These are phyloP conservation scores for Scrobipalpa costella DNA, from an alignment of 2,888 invertebrate species.

Conservation along the genomic window DNA sequence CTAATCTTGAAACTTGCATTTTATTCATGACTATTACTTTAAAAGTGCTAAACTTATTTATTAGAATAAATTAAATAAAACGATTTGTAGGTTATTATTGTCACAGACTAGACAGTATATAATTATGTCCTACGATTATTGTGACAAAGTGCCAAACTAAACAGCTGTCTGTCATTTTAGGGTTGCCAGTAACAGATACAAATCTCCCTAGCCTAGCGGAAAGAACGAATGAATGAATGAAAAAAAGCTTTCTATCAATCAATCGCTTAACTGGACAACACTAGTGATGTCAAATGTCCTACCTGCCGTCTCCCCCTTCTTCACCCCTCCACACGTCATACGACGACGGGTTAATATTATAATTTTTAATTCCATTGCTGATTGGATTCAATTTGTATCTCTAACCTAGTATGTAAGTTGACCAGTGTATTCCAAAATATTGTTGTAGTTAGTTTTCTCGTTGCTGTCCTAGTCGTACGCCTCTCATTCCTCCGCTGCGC, in stretches of 20 bases:
- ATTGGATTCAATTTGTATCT: not conserved
- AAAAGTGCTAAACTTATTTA: too few species aligned
- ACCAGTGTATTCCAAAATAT: not conserved
- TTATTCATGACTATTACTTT: not conserved
- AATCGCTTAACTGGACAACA: not conserved
- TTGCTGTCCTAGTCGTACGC: not conserved
- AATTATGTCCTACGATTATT: too few species aligned
- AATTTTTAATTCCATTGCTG: not conserved
- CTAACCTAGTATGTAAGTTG: not conserved
- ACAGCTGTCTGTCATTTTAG: too few species aligned
- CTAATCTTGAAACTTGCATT: constrained; percentile 5
- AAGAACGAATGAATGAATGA: not conserved
- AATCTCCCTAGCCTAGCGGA: not conserved
- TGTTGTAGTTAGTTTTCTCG: not conserved
- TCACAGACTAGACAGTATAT: too few species aligned
- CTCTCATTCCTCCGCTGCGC: not conserved
- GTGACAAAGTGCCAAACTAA: too few species aligned
- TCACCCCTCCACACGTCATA: not conserved
- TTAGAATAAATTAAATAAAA: too few species aligned
- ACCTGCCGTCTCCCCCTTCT: not conserved
- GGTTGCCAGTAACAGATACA: not conserved
- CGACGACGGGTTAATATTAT: not conserved
- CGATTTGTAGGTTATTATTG: too few species aligned
- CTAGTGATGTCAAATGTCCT: not conserved
- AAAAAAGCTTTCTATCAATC: too few species aligned